Percentiles rank a stretch among this genome's conserved stretches.
Conservation (phyloP, 1,140 invertebrate genomes). For the Lycorma delicatula region DNA sequence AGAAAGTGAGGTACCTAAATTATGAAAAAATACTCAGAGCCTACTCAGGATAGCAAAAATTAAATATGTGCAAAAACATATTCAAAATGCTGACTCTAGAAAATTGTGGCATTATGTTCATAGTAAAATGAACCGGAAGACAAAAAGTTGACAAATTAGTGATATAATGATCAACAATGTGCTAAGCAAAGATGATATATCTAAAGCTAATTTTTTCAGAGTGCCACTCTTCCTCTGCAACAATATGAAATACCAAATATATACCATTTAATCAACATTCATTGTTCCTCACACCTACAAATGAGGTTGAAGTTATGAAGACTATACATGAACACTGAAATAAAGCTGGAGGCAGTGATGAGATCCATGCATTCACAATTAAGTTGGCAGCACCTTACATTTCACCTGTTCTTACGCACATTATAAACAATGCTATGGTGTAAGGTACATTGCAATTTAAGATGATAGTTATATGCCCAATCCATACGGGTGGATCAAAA, state of each 20-base stretch:
- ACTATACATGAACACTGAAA: background rate
- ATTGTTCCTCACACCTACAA: background rate
- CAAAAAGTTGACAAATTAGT: background rate
- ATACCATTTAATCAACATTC: too few relatives aligned
- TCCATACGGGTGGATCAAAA: background rate
- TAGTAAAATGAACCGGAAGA: too few relatives aligned
- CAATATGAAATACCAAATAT: background rate
- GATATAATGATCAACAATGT: background rate
- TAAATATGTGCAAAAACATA: background rate
- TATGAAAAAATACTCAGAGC: background rate
- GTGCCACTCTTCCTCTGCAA: background rate
- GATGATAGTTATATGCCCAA: background rate
- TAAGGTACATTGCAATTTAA: background rate
- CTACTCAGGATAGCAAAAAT: background rate
- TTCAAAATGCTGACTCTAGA: too few relatives aligned
- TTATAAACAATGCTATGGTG: background rate
- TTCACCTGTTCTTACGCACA: slow-evolving; percentile 8
- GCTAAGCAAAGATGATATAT: slow-evolving; percentile 1
- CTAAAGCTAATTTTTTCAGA: slow-evolving; percentile 1
- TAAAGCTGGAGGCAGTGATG: background rate
- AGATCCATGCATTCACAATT: background rate
- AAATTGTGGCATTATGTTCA: background rate
- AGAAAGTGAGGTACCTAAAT: background rate
- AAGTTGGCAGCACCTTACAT: slow-evolving; percentile 1
- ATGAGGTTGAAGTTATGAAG: background rate